Evolutionary conservation across 30 jellyfish, hydroid and myxozoan species (phyloP).

Genomic region (Hydra vulgaris): DNA sequence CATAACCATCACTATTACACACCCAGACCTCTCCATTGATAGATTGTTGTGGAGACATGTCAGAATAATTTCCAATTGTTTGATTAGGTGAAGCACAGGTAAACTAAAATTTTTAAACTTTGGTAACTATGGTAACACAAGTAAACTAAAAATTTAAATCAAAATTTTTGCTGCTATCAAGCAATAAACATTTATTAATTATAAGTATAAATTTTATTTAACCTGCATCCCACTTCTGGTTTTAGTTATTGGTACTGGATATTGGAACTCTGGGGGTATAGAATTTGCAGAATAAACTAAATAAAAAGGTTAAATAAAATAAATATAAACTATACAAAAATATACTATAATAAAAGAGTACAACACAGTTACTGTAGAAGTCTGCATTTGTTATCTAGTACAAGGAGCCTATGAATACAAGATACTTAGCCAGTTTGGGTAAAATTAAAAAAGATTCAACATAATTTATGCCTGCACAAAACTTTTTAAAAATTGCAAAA

Average conservation of each 20-base stretch:
- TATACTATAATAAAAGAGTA: too few relatives aligned
- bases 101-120: slow-evolving; percentile 39
- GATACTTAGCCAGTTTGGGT: too few relatives aligned
- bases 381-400: too few relatives aligned
- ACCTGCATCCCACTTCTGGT: slow-evolving; percentile 99
- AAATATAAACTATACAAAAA: background rate
- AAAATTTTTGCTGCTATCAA: too few relatives aligned
- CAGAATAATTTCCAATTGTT: slow-evolving; percentile 33
- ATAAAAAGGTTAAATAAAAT: slow-evolving; percentile 2
- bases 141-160: background rate
- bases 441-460: too few relatives aligned
- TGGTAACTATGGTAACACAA: background rate
- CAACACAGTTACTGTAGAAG: too few relatives aligned
- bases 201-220: background rate
- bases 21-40: slow-evolving; percentile 93
- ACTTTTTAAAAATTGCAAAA: too few relatives aligned
- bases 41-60: slow-evolving; percentile 33
- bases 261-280: slow-evolving; percentile 97
- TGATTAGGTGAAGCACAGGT: slow-evolving; percentile 99
- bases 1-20: slow-evolving; percentile 98
- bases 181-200: too few relatives aligned
- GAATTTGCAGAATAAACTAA: slow-evolving; percentile 73
- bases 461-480: too few relatives aligned
- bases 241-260: slow-evolving; percentile 86
- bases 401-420: too few relatives aligned